phyloP scores from a whole-genome alignment of 2,113 vertebrate species.

The Tragelaphus buxtoni region DNA sequence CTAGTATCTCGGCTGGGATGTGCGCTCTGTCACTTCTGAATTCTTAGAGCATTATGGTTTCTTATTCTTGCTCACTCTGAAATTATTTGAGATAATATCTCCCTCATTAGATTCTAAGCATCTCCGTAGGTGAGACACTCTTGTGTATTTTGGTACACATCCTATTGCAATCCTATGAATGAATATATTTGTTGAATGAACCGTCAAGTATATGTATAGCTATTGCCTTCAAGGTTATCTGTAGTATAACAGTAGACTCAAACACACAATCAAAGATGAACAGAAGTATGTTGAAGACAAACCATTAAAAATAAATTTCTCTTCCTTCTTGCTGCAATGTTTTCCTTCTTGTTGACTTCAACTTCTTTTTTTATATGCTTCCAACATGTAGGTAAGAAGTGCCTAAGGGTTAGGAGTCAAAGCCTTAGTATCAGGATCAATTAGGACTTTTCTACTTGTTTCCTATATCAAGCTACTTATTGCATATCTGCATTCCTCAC shows the following conservation, averaged over 20 bases:
- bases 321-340: not conserved
- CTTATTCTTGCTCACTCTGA: not conserved
- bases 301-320: not conserved
- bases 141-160: not conserved
- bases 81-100: not conserved
- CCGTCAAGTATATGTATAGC: not conserved
- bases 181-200: not conserved
- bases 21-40: not conserved
- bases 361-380: not conserved
- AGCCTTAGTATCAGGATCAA: not conserved
- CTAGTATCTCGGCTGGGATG: not conserved
- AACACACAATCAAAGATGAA: not conserved
- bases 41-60: not conserved
- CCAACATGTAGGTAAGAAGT: not conserved
- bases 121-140: not conserved
- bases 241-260: not conserved
- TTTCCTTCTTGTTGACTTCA: not conserved
- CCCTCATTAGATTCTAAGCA: not conserved
- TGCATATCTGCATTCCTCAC: not conserved
- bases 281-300: not conserved
- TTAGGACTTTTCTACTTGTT: not conserved
- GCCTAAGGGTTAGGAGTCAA: not conserved
- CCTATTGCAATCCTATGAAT: not conserved
- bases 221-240: not conserved
- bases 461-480: not conserved